A percentile compares a stretch with the other conserved stretches of the same genome.
Conservation (phyloP, 2,797 vertebrate genomes). For the Notamacropus eugenii region DNA sequence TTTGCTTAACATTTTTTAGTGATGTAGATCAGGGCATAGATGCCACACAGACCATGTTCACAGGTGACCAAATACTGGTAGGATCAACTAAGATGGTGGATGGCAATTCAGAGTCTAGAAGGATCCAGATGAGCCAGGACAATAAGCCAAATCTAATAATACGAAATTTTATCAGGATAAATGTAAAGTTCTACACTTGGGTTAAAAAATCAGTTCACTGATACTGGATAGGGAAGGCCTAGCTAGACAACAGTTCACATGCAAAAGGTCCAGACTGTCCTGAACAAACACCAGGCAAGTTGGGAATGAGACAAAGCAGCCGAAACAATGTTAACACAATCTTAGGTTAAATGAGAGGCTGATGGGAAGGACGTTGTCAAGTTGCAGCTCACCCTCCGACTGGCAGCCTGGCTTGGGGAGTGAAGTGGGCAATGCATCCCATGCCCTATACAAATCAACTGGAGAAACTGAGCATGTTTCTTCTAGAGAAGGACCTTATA, state of each 20-base stretch:
- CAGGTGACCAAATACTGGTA: neutral
- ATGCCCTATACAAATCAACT: neutral
- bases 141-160: neutral
- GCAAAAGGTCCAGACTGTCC: neutral
- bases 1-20: neutral
- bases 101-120: neutral
- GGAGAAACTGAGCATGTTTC: neutral
- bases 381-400: neutral
- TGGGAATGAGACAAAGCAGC: neutral
- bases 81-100: neutral
- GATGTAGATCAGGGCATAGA: neutral
- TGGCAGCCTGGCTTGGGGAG: neutral
- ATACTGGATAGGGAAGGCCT: neutral
- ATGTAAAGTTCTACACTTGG: neutral
- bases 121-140: neutral
- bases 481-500: neutral
- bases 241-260: neutral
- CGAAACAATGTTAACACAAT: neutral
- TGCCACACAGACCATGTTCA: neutral
- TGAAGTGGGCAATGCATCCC: neutral
- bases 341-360: neutral
- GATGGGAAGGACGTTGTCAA: rapidly evolving
- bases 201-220: neutral
- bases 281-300: neutral
- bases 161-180: neutral